Evolutionary conservation across 2,888 invertebrate genomes (phyloP).

Genomic region (Xylota segnis): DNA sequence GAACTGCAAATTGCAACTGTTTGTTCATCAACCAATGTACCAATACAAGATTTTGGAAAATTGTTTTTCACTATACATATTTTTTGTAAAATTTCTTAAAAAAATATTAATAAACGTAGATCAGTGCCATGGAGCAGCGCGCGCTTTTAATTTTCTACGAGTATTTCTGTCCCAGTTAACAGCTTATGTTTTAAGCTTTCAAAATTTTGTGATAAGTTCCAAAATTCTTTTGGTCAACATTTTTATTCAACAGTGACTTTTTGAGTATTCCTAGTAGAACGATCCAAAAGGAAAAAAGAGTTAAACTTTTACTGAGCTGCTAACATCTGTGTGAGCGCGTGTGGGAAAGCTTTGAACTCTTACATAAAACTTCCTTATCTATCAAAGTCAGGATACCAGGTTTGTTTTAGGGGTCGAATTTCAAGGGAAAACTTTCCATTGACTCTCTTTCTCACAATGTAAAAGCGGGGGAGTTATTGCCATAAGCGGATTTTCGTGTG

Average conservation of each 20-base stretch:
- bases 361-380: conserved; percentile 77
- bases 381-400: conserved; percentile 73
- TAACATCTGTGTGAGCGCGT: conserved; percentile 64
- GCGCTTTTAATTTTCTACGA: neutral
- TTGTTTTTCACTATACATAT: no score
- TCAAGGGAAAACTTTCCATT: conserved; percentile 72
- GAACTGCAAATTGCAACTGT: no score
- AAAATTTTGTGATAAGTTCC: neutral
- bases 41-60: no score
- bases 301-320: conserved; percentile 60
- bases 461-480: conserved; percentile 68
- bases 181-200: neutral
- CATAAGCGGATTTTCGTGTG: conserved; percentile 21
- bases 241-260: neutral
- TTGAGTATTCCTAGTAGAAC: conserved; percentile 17
- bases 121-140: no score
- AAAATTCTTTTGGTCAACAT: neutral
- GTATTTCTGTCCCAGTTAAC: neutral
- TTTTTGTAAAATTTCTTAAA: no score
- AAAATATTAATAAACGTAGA: no score
- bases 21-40: no score
- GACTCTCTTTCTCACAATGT: conserved; percentile 51
- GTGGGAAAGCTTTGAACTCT: conserved; percentile 75
- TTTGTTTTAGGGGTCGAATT: conserved; percentile 74
- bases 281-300: conserved; percentile 17